Evolutionary conservation across 2,113 vertebrate species (phyloP), one percentile per base, ranked within the genome.

Genomic region (Laterallus jamaicensis): DNA sequence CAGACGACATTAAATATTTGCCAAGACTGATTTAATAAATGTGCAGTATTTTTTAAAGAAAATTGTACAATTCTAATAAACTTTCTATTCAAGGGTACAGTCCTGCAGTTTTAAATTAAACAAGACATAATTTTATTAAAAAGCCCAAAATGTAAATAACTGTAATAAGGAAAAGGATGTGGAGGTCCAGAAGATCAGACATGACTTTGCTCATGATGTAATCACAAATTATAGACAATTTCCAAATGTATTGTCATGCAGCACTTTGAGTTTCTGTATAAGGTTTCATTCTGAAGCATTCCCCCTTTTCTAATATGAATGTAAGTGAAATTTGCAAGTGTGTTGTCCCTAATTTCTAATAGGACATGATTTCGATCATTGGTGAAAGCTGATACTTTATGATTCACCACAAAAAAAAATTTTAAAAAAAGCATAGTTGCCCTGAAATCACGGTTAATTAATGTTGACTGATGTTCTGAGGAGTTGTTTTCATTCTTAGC

Each of bases 61-160:
- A 83, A 75, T 9, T 73, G 10, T 78, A 29, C 19, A 74, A 29
- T 71, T 77, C 50, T 69, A 28, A 12, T 16, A 26, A 39, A 60
- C 20, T 69, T 89, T 32, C 7, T 71, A 67, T 47, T 63, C 18
- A 47, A 59, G 25, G 60, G 2, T 56, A 56, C 10, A 70, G 76
- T 35, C 10, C 8, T 52, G 37, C 2, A 29, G 4, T 44, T 76
- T 93, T 54, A 81, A 86, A 85, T 28, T 55, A n/a, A 54, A 73
- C 8, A 70, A 74, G 17, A n/a, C 3, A 42, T 15, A 0, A 56
- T 86, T 84, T 75, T 70, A 55, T 55, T 20, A 25, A 49, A 39
- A 69, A 29, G 0, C 0, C 1, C 10, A 28, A 42, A 52, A 44
- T 7, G 1, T 49, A 71, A 39, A 8, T 56, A 76, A 28, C 26